Evolutionary conservation across 2,888 invertebrate species (phyloP).

Genomic region (Xestoiulus laeticollis): DNA sequence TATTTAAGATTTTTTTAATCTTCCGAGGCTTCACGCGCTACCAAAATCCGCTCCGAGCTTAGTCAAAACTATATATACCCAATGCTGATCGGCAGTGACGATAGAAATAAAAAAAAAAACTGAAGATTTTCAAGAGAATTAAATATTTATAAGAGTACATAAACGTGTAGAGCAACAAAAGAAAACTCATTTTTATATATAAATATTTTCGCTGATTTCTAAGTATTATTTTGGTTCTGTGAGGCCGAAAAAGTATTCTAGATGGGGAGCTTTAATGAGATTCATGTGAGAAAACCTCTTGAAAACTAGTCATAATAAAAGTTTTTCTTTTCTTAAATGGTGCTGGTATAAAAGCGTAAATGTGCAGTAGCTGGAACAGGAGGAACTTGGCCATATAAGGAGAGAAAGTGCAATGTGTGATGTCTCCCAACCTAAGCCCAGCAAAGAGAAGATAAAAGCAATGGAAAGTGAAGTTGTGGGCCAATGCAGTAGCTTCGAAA

Average conservation of each 20-base stretch:
- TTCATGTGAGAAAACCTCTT: neutral
- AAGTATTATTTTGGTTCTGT: neutral
- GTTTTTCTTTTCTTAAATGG: slow-evolving; percentile 19
- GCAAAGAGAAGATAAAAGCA: slow-evolving; percentile 19
- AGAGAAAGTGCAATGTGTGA: neutral
- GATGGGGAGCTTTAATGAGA: neutral
- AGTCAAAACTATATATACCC: too few species aligned
- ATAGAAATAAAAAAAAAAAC: neutral
- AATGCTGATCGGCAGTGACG: neutral
- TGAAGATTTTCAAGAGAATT: neutral
- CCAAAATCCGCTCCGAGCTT: neutral
- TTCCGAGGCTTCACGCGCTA: neutral
- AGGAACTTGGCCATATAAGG: neutral
- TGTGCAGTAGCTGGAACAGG: neutral
- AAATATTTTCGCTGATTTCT: slow-evolving; percentile 14
- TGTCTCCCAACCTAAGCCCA: neutral
- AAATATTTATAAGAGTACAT: slow-evolving; percentile 20
- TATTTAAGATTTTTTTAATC: slow-evolving; percentile 1
- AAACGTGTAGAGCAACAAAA: neutral
- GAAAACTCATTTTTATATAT: neutral
- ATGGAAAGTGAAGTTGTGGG: neutral
- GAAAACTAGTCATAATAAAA: slow-evolving; percentile 39
- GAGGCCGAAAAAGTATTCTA: neutral
- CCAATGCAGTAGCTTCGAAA: neutral
- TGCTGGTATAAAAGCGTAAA: neutral